These are phyloP conservation scores for Manis pentadactyla DNA, from an alignment of 2,797 vertebrate genomes.

Conservation along the genomic window DNA sequence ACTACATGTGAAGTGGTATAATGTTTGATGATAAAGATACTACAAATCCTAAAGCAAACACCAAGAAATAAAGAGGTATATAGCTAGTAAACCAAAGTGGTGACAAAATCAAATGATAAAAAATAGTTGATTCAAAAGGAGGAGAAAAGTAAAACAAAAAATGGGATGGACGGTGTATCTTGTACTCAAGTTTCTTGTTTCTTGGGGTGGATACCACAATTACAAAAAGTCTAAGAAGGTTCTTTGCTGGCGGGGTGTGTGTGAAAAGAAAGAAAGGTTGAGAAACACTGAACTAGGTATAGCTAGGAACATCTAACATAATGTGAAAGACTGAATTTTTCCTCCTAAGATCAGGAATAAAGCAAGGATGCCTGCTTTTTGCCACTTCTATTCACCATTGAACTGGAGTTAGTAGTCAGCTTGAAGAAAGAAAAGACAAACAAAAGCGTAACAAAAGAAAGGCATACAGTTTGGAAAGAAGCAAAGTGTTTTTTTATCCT, in stretches of 20 bases:
- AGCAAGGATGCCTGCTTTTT: neutral
- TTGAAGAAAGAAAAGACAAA: neutral
- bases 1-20: neutral
- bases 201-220: neutral
- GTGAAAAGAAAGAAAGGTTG: neutral
- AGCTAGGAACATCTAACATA: neutral
- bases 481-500: neutral
- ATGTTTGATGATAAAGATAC: neutral
- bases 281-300: neutral
- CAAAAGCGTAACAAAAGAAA: neutral
- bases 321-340: neutral
- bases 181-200: neutral
- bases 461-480: neutral
- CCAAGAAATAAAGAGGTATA: neutral
- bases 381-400: neutral
- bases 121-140: neutral
- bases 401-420: neutral
- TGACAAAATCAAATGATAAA: neutral
- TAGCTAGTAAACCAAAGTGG: neutral
- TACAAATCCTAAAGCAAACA: neutral
- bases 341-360: neutral
- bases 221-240: neutral
- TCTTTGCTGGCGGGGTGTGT: neutral
- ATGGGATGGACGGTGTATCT: neutral
- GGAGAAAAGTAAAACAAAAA: neutral